These are phyloP conservation scores for Nymphalis c-album DNA, from an alignment of 2,888 invertebrate species.

Conservation along the genomic window DNA sequence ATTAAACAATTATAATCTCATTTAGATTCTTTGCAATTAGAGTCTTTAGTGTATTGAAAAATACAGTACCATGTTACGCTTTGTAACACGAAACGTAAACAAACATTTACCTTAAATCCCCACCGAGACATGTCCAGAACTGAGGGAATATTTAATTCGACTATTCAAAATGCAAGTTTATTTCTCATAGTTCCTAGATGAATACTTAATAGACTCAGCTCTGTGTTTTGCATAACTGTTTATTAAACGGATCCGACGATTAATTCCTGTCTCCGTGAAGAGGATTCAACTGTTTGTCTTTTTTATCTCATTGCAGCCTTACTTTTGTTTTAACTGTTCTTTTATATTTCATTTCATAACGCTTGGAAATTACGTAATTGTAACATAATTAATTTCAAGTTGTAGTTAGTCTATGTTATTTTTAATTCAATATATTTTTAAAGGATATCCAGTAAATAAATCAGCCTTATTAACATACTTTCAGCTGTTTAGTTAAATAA, in stretches of 20 bases:
- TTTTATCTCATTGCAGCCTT: not conserved
- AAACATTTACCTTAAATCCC: conserved; percentile 12
- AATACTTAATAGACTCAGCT: conserved; percentile 26
- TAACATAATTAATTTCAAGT: too few species aligned
- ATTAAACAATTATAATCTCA: too few species aligned
- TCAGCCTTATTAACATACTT: too few species aligned
- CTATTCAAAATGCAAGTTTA: conserved; percentile 26
- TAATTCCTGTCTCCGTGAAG: conserved; percentile 20
- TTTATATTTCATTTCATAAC: not conserved
- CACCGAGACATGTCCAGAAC: conserved; percentile 22
- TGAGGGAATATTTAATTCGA: conserved; percentile 31
- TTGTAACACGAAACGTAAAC: conserved; percentile 10
- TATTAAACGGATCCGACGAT: conserved; percentile 22
- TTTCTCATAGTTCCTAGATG: conserved; percentile 27
- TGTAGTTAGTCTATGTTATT: too few species aligned
- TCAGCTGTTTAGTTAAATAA: too few species aligned
- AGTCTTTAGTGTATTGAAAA: not conserved
- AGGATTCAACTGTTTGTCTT: conserved; percentile 26
- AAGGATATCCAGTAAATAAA: too few species aligned
- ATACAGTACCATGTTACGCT: not conserved
- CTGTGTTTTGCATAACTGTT: conserved; percentile 34
- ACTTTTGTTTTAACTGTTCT: not conserved
- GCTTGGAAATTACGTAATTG: too few species aligned
- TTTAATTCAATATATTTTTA: too few species aligned
- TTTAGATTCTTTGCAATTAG: too few species aligned